Base-by-base conservation (phyloP, 2,888 invertebrate species). In the Drosophila niveifrons region DNA sequence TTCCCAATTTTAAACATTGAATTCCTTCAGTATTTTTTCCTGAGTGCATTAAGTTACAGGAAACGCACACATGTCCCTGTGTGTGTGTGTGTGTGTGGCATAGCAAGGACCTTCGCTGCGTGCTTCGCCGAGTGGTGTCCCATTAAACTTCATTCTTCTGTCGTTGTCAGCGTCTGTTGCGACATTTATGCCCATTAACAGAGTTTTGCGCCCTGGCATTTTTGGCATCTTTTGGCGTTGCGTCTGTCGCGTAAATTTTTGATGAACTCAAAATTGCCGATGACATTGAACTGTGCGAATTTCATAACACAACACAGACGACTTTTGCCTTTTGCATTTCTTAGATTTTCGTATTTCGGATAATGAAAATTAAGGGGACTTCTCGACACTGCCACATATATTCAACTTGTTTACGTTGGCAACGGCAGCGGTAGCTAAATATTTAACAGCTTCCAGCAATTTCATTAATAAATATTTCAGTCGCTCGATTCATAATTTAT, bases 101-200 rank as follows among this genome's bases (percentile, higher is more conserved):
- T 36, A 36, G 18, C 10, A 47, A 55, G 57, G 36, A 31, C 28
- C 36, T 28, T 57, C 62, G 47, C 43, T 48, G 15, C 59, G 66
- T 66, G 36, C 6, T 23, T 23, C 23, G 23, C 23, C 23, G 68
- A 29, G 59, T 13, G 43, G 23, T 23, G 23, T 23, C 56, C 58
- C 71, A 73, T 78, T 82, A 69, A 75, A 80, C 75, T 82, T 75
- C 75, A 82, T 82, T 75, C 73, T 78, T 57, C 56, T 66, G 59
- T 66, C 84, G 75, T 86, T 78, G 71, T 52, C 86, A 63, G 62
- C 66, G 75, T 66, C 74, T 78, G 80, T 73, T 80, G 71, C 75
- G 72, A 72, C 80, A 84, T 75, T 84, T 78, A 65, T 78, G 82
- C 63, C 80, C 82, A 85, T 85, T 85, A 85, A 87, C 75, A 66